Evolutionary conservation across 2,797 vertebrate genomes (phyloP).

Genomic region (Tokudaia muenninki): DNA sequence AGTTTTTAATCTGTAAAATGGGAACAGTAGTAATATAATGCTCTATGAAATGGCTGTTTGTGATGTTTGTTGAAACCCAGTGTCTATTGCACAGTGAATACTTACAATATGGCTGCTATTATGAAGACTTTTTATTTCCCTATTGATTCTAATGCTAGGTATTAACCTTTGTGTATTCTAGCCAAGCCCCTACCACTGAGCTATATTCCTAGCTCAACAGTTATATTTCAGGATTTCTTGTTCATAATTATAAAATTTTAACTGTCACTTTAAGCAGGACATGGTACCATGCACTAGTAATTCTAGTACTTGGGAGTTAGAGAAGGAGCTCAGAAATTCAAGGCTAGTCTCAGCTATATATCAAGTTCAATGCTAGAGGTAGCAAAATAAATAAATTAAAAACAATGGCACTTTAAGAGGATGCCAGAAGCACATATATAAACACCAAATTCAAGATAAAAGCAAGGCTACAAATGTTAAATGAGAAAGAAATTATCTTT

Average conservation of each 20-base stretch:
- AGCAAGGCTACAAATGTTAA: conserved; percentile 2
- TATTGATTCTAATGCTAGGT: background rate
- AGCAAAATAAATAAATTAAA: background rate
- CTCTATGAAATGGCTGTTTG: background rate
- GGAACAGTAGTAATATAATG: background rate
- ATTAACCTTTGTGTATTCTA: background rate
- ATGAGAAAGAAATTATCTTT: conserved; percentile 60
- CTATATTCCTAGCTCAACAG: background rate
- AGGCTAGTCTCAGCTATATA: background rate
- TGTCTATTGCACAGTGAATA: conserved; percentile 15
- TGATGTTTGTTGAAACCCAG: conserved; percentile 35
- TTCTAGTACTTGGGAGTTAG: background rate
- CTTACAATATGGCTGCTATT: background rate
- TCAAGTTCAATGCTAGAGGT: background rate
- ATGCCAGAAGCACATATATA: background rate
- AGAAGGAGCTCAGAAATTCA: background rate
- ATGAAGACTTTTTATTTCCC: background rate
- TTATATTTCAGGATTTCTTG: conserved; percentile 25
- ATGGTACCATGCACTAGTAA: background rate
- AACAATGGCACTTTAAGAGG: conserved; percentile 35
- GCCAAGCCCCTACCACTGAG: background rate
- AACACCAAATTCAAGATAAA: conserved; percentile 9
- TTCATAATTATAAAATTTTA: conserved; percentile 41
- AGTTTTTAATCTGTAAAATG: conserved; percentile 65
- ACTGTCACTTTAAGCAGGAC: conserved; percentile 13